Conservation (phyloP, 1,140 invertebrate species). For the Octopus sinensis region DNA sequence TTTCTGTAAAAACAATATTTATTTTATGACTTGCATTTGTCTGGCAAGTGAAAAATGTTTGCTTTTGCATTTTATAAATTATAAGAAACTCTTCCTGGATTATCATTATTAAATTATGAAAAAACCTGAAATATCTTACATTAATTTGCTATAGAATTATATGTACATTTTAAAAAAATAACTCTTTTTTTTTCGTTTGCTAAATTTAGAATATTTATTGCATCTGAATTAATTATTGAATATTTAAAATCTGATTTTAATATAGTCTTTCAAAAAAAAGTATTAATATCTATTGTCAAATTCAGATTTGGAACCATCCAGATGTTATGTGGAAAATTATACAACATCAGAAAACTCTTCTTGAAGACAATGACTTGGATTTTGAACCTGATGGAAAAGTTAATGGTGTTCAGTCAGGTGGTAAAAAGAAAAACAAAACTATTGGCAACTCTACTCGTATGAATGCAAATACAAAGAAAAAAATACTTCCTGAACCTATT, state of each 20-base stretch:
- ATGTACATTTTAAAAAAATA: too few relatives aligned
- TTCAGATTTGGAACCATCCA: constrained; percentile 96
- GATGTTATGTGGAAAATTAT: constrained; percentile 92
- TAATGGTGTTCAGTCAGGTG: constrained; percentile 27
- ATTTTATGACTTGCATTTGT: too few relatives aligned
- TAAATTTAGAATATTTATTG: background rate
- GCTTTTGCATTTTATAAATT: too few relatives aligned
- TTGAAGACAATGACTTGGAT: constrained; percentile 85
- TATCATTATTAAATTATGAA: too few relatives aligned
- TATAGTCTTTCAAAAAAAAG: background rate
- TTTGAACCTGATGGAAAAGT: constrained; percentile 67
- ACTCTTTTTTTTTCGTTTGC: background rate
- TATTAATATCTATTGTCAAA: constrained; percentile 6
- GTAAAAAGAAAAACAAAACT: constrained; percentile 6
- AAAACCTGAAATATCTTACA: too few relatives aligned
- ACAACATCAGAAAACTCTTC: constrained; percentile 70
- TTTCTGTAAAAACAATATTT: too few relatives aligned
- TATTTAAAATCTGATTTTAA: background rate
- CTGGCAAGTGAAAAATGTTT: too few relatives aligned
- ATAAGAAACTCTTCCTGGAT: too few relatives aligned
- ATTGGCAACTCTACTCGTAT: too few relatives aligned
- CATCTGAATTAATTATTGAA: background rate
- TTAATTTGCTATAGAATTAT: too few relatives aligned
- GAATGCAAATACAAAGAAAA: too few relatives aligned
- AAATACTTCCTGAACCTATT: too few relatives aligned